phyloP scores from a whole-genome alignment of 1,140 invertebrate genomes.

The Zaprionus inermis region DNA sequence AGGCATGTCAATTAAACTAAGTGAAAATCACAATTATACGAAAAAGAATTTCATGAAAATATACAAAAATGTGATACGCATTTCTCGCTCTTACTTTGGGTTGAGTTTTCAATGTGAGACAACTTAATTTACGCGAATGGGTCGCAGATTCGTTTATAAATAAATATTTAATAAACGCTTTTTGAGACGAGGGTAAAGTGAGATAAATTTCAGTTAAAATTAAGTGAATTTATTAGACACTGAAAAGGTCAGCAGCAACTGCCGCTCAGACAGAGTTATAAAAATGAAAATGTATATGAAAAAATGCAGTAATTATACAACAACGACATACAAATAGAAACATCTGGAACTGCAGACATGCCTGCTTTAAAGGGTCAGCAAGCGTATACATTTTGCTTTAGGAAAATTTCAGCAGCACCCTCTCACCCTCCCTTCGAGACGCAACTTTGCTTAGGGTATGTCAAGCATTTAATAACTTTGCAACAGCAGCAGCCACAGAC shows the following conservation, averaged over 20 bases:
- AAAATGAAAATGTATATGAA: background rate
- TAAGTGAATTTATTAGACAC: conserved; percentile 28
- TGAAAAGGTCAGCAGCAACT: background rate
- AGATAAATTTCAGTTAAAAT: conserved; percentile 26
- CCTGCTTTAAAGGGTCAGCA: conserved; percentile 6
- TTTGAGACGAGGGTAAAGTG: conserved; percentile 34
- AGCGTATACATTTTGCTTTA: background rate
- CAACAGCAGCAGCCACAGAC: background rate
- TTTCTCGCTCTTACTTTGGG: background rate
- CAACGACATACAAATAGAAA: conserved; percentile 9
- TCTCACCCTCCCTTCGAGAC: background rate
- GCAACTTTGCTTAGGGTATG: conserved; percentile 14
- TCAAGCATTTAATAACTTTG: conserved; percentile 46
- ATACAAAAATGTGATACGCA: background rate
- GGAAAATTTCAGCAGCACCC: background rate
- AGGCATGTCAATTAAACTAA: conserved; percentile 80
- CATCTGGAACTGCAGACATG: background rate
- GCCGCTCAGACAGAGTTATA: background rate
- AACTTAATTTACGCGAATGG: conserved; percentile 22
- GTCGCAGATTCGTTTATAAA: conserved; percentile 35
- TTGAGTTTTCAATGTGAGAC: too few relatives aligned
- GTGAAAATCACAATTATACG: conserved; percentile 71
- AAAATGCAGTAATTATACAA: conserved; percentile 9
- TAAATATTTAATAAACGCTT: conserved; percentile 51
- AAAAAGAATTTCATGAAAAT: conserved; percentile 56